Conservation (phyloP, 1,140 invertebrate species). For the Phenacoccus solenopsis region DNA sequence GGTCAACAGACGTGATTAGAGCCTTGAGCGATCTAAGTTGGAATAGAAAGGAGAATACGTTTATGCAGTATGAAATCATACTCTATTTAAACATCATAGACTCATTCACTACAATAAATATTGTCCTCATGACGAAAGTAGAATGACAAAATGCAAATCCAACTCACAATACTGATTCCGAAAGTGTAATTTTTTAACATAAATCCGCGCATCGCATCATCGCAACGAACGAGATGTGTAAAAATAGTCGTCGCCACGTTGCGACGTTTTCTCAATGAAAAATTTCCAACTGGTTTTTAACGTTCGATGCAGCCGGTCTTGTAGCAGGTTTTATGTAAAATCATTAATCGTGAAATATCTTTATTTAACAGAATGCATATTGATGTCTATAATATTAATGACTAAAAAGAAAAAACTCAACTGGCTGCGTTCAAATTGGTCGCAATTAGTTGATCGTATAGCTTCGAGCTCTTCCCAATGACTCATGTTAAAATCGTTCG, state of each 20-base stretch:
- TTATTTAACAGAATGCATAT: not conserved
- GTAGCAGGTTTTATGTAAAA: not conserved
- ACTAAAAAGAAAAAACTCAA: constrained; percentile 3
- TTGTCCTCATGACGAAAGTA: no score
- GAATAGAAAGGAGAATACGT: no score
- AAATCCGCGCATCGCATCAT: no score
- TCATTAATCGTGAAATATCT: not conserved
- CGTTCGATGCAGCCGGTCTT: not conserved
- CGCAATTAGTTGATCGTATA: not conserved
- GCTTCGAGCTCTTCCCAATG: not conserved
- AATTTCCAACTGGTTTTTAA: not conserved
- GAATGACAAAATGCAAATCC: no score
- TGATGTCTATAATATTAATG: not conserved
- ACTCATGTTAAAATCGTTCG: not conserved
- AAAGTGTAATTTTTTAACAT: no score
- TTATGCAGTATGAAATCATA: no score
- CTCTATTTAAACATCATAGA: no score
- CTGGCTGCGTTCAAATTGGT: not conserved
- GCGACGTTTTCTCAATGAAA: not conserved
- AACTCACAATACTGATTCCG: no score
- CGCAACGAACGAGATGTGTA: not conserved
- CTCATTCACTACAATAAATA: no score
- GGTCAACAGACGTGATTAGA: no score
- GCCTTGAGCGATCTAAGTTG: no score
- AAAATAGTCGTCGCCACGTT: not conserved